Evolutionary conservation across 2,113 vertebrate species (phyloP).

Genomic region (Alligator mississippiensis): DNA sequence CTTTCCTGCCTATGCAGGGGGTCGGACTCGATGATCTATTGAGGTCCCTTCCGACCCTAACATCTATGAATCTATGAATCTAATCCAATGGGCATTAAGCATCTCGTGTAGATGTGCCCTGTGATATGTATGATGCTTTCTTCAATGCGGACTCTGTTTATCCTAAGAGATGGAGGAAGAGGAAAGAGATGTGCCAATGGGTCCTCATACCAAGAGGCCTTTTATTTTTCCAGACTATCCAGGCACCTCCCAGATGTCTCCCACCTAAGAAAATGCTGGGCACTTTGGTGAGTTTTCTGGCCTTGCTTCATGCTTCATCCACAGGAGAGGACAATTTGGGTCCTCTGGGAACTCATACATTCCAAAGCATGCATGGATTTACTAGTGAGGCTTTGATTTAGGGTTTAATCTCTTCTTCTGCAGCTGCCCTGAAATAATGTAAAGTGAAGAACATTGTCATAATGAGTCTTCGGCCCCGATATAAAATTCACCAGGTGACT

Average conservation of each 20-base stretch:
- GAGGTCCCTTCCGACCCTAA: too few species aligned
- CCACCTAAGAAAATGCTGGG: not conserved
- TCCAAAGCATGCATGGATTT: rapidly evolving
- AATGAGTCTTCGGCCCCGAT: rapidly evolving
- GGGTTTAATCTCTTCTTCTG: rapidly evolving
- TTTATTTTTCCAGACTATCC: not conserved
- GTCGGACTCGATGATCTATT: too few species aligned
- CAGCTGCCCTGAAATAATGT: rapidly evolving
- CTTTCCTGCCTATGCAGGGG: too few species aligned
- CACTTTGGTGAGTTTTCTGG: not conserved
- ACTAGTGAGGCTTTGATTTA: not conserved
- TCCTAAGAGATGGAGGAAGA: too few species aligned
- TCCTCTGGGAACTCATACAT: not conserved
- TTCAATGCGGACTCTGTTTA: not conserved
- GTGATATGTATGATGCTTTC: not conserved
- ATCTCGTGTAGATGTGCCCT: too few species aligned
- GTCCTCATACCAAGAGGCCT: not conserved
- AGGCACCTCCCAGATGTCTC: not conserved
- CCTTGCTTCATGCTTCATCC: not conserved
- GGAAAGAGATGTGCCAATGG: not conserved
- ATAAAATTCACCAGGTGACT: not conserved
- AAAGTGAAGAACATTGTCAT: not conserved
- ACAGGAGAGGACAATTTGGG: not conserved
- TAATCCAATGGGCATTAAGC: too few species aligned
- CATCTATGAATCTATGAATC: too few species aligned